Evolutionary conservation across 2,888 invertebrate genomes (phyloP), one percentile per base, ranked within the genome.

Genomic region (Helleia helle): DNA sequence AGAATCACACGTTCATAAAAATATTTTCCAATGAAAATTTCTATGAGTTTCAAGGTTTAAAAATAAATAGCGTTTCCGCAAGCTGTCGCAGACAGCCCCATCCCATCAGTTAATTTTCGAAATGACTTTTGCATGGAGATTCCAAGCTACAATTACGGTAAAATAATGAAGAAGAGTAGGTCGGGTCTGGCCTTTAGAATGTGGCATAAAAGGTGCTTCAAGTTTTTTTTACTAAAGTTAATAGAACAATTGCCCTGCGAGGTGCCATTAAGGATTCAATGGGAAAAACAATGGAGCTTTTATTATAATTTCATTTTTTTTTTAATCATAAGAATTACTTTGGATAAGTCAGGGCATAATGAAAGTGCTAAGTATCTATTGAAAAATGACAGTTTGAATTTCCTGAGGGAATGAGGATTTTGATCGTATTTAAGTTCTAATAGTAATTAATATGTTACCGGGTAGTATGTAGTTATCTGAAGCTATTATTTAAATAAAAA

Each of bases 151-250:
- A 54, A 55, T 59, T 59, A 55, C 54, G 44, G 58, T 56, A 66
- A 57, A 57, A 71, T 72, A 73, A 73, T 69, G 65, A 67, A 62
- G 60, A 49, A 48, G 50, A 61, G 50, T 57, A 55, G 61, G 57
- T 57, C 56, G 57, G 49, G 43, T n/a, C n/a, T n/a, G 52, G 52
- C 48, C 58, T 63, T 67, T 69, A 65, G 56, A 65, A 62, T 62
- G 55, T 56, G 55, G 43, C 49, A 54, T 56, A 59, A 61, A 56
- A 54, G 46, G 50, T 51, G 52, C 49, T 52, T 8, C 52, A 49
- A 52, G 46, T 52, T 48, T 52, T 55, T 52, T 47, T 45, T 43
- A 46, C 47, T 49, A 47, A 47, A 51, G 49, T 55, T 63, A 62
- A 63, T 68, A 62, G 59, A 61, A 59, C 51, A 56, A 56, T 56